Percentiles rank a stretch among this genome's conserved stretches.
These are phyloP conservation scores for Rhinoderma darwinii DNA, from an alignment of 2,113 vertebrate genomes.

Conservation along the genomic window DNA sequence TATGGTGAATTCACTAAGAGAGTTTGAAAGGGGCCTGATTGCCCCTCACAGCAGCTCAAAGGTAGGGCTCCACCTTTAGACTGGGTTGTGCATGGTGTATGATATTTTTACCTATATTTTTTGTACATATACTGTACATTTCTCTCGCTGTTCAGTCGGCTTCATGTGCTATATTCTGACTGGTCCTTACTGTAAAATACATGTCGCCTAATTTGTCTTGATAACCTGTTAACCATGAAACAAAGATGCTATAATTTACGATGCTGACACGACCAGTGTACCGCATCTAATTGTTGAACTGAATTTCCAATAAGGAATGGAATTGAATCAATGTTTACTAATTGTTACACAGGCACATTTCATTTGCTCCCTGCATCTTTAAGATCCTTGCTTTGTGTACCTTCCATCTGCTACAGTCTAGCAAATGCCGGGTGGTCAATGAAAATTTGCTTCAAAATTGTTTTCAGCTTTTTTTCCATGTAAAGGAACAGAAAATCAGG, in stretches of 20 bases:
- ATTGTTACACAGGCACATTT: slow-evolving; percentile 31
- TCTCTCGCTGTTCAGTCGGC: too few species aligned
- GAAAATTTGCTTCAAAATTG: slow-evolving; percentile 2
- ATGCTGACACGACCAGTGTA: neutral
- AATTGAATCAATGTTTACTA: slow-evolving; percentile 3
- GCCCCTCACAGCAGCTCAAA: too few species aligned
- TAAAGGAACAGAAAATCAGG: neutral
- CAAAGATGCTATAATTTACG: neutral
- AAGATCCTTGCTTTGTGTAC: slow-evolving; percentile 22
- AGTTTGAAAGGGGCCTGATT: too few species aligned
- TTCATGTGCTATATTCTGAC: too few species aligned
- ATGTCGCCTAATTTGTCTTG: neutral
- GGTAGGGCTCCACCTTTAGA: too few species aligned
- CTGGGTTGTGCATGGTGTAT: too few species aligned
- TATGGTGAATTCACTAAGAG: too few species aligned
- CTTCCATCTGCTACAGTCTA: slow-evolving; percentile 47
- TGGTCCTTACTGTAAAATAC: neutral
- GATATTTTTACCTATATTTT: too few species aligned
- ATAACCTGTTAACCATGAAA: neutral
- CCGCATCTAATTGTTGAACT: neutral
- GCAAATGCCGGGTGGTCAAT: slow-evolving; percentile 21
- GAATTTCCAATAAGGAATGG: slow-evolving; percentile 14
- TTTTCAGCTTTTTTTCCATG: neutral
- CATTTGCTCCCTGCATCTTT: slow-evolving; percentile 30
- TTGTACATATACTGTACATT: too few species aligned